Base-by-base conservation (phyloP, 2,888 invertebrate genomes). In the Eurytoma californica region DNA sequence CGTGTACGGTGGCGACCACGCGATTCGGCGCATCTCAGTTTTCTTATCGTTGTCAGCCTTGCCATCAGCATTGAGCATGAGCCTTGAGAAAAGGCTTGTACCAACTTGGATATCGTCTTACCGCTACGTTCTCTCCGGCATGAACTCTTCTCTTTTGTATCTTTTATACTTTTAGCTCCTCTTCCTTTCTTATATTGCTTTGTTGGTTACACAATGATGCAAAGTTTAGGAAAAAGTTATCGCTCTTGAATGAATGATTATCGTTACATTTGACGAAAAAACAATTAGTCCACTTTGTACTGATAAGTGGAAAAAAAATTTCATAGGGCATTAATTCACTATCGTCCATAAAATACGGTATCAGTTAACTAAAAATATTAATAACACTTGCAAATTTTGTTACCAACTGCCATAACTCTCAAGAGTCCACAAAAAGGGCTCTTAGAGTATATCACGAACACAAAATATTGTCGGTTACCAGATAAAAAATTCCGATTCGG, bases 1-100 rank as follows among this genome's bases (percentile, higher is more conserved):
- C 58, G 61, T 69, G 28, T 63, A 73, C 7, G 57, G 30, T 58
- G 47, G 69, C 68, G 57, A 30, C 49, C 65, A 65, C 72, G 63
- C 63, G 73, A 69, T 69, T 78, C 73, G 51, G 47, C 63, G 63
- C 68, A 74, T 77, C 76, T 76, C 72, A 65, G 63, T 77, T 76
- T 68, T 76, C 79, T 80, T 77, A 80, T 80, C 76, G 80, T 77
- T 80, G 80, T 73, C 80, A 61, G 63, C 55, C 72, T 72, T 68
- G 77, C 70, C 79, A 72, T 66, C 79, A 58, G 30, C 61, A 39
- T 58, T 66, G 16, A 65, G 66, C 47, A 65, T 58, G 57, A 57
- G 30, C 61, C 72, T 67, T 58, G 60, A 67, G 24, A 69, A 66
- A n/a, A 58, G 51, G 60, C 63, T 70, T 79, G 68, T 74, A 65